Percentiles rank a stretch among this genome's conserved stretches.
These are phyloP conservation scores for Glossophaga mutica DNA, from an alignment of 2,797 vertebrate species.

Conservation along the genomic window DNA sequence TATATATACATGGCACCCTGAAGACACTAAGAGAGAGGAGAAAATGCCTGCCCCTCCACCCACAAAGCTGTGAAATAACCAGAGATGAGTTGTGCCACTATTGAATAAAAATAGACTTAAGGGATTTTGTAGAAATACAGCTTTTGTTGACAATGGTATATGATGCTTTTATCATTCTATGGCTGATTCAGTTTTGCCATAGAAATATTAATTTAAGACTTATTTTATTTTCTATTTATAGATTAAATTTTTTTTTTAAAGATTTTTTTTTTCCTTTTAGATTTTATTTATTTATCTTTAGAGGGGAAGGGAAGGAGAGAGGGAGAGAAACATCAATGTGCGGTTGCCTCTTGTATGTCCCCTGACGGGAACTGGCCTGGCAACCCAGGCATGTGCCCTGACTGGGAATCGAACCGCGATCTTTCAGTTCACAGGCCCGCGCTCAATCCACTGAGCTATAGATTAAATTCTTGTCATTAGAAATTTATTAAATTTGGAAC, in stretches of 20 bases:
- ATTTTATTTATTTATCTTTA: no score
- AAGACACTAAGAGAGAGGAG: neutral
- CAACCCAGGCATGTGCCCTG: no score
- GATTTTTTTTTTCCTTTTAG: no score
- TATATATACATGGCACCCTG: neutral
- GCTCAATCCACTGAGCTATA: no score
- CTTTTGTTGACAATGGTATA: neutral
- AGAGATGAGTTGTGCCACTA: neutral
- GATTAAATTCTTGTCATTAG: neutral
- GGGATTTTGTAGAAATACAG: neutral
- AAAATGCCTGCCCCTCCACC: neutral
- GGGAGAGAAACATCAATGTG: no score
- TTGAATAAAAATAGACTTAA: neutral
- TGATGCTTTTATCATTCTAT: neutral
- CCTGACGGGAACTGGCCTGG: no score
- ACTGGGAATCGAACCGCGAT: no score
- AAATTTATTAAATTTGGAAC: constrained; percentile 5
- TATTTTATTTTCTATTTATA: constrained; percentile 33
- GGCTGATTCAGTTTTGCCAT: neutral
- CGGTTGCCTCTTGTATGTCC: no score
- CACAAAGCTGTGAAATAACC: neutral
- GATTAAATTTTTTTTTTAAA: neutral
- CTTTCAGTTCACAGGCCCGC: no score
- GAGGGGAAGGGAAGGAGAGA: no score
- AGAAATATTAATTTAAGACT: constrained; percentile 10